Evolutionary conservation across 2,797 vertebrate genomes (phyloP).

Genomic region (Glyptemys insculpta): DNA sequence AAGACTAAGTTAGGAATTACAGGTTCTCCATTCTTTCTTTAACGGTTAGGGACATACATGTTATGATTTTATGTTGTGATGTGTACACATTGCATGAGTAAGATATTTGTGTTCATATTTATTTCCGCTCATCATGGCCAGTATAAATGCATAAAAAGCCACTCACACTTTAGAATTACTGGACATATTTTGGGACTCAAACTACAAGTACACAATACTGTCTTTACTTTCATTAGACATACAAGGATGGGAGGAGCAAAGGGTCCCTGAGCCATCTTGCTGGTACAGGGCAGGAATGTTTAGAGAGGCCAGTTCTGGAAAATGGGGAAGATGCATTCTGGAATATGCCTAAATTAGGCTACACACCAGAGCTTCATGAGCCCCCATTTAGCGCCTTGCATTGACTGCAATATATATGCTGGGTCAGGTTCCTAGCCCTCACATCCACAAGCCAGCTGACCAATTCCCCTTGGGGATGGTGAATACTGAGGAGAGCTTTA

Average conservation of each 20-base stretch:
- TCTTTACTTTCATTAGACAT: not conserved
- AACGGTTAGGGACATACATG: not conserved
- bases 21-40: not conserved
- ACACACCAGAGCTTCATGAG: not conserved
- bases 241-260: not conserved
- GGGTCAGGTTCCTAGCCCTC: not conserved
- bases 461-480: conserved; percentile 4
- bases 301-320: not conserved
- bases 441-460: not conserved
- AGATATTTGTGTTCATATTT: not conserved
- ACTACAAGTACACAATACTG: not conserved
- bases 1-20: conserved; percentile 12
- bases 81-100: too few relatives aligned
- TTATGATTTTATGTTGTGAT: not conserved
- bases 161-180: not conserved
- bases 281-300: not conserved
- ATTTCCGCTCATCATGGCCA: not conserved
- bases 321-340: not conserved
- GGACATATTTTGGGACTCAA: not conserved
- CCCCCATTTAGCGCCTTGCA: not conserved
- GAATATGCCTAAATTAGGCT: not conserved
- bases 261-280: not conserved
- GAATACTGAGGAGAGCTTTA: conserved; percentile 53
- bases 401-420: not conserved
- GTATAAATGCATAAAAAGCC: not conserved